Evolutionary conservation across 2,797 vertebrate species (phyloP).

Genomic region (Lagocephalus sceleratus): DNA sequence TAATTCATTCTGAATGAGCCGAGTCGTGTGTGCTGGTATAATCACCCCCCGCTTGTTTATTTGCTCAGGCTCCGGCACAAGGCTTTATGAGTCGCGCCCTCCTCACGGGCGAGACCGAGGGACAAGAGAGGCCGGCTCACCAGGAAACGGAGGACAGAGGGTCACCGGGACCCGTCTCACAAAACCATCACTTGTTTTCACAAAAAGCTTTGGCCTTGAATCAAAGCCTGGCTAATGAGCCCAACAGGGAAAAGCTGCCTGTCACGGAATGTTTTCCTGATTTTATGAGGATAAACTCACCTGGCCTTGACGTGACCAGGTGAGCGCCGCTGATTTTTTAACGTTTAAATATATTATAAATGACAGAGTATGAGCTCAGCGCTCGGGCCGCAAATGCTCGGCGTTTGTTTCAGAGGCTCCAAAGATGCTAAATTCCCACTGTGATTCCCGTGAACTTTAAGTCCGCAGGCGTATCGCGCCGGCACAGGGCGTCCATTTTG

Average conservation of each 20-base stretch:
- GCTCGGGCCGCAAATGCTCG: neutral
- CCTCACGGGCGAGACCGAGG: conserved; percentile 27
- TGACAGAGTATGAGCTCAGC: no score
- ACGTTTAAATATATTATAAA: neutral
- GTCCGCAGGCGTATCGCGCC: conserved; percentile 52
- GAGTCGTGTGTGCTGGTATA: conserved; percentile 68
- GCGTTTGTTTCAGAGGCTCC: no score
- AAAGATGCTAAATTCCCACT: neutral
- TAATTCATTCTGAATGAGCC: conserved; percentile 69
- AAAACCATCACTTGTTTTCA: conserved; percentile 43
- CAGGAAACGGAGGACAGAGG: conserved; percentile 43
- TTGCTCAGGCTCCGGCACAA: conserved; percentile 61
- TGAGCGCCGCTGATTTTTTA: conserved; percentile 8
- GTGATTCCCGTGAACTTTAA: conserved; percentile 51
- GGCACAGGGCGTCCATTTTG: conserved; percentile 59
- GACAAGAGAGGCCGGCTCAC: conserved; percentile 28
- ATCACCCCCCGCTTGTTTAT: conserved; percentile 70
- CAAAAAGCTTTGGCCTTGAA: conserved; percentile 27
- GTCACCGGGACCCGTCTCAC: conserved; percentile 49
- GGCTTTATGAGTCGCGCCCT: conserved; percentile 56
- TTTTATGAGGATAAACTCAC: conserved; percentile 21
- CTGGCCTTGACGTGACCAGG: conserved; percentile 53
- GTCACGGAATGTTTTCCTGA: conserved; percentile 49
- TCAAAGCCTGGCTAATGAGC: conserved; percentile 41
- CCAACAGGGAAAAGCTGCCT: conserved; percentile 41